These are phyloP conservation scores for Numenius arquata DNA, from an alignment of 2,113 vertebrate species.

Conservation along the genomic window DNA sequence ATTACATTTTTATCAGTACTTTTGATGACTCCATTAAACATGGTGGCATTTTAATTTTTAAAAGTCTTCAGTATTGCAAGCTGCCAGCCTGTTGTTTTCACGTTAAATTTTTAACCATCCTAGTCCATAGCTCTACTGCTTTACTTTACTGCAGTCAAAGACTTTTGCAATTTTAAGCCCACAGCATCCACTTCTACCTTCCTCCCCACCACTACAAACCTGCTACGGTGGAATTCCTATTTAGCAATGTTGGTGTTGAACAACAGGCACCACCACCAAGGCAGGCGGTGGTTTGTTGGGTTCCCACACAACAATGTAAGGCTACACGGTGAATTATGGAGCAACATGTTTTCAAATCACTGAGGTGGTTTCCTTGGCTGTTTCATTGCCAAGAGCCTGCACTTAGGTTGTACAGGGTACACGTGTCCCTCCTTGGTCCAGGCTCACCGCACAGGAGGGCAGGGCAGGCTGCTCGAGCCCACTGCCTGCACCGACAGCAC, in stretches of 20 bases:
- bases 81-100: conserved; percentile 37
- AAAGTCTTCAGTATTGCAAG: conserved; percentile 23
- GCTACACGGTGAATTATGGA: background rate
- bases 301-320: background rate
- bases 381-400: background rate
- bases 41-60: conserved; percentile 60
- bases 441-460: background rate
- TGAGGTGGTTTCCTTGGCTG: background rate
- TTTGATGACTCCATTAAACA: conserved; percentile 57
- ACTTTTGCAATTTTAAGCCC: background rate
- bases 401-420: background rate
- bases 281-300: background rate
- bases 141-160: background rate
- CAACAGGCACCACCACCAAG: background rate
- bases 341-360: background rate
- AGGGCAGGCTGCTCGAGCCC: background rate
- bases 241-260: background rate
- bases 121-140: conserved; percentile 8
- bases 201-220: background rate
- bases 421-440: rapidly evolving
- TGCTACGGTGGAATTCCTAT: background rate
- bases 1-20: conserved; percentile 57
- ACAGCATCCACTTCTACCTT: background rate
- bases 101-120: conserved; percentile 56
- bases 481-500: rapidly evolving